Percentiles rank a stretch among this genome's conserved stretches.
These are phyloP conservation scores for Dorcus hopei DNA, from an alignment of 2,888 invertebrate species.

Conservation along the genomic window DNA sequence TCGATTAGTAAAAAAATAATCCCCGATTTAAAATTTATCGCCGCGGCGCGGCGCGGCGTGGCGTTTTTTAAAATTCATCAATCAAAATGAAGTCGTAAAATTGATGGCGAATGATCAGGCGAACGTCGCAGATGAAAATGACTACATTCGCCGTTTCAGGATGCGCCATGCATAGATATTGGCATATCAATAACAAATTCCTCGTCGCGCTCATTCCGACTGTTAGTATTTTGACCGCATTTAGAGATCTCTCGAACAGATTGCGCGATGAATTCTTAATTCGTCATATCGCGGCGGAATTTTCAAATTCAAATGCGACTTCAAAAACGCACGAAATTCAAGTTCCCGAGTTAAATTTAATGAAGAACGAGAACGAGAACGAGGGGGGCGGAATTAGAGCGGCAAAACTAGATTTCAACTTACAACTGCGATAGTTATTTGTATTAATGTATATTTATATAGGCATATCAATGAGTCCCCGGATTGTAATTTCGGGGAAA, in stretches of 20 bases:
- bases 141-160: neutral
- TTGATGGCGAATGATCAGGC: slow-evolving; percentile 1
- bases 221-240: neutral
- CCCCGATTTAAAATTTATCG: neutral
- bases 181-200: slow-evolving; percentile 20
- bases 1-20: neutral
- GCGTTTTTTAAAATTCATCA: neutral
- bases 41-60: neutral
- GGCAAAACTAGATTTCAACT: slow-evolving; percentile 25
- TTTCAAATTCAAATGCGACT: too few species aligned
- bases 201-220: slow-evolving; percentile 9
- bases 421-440: slow-evolving; percentile 38
- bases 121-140: slow-evolving; percentile 3
- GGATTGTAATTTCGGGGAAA: slow-evolving; percentile 36
- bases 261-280: slow-evolving; percentile 1
- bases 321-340: too few species aligned
- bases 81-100: slow-evolving; percentile 1
- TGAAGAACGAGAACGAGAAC: too few species aligned
- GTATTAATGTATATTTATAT: slow-evolving; percentile 48
- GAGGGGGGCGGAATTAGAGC: too few species aligned
- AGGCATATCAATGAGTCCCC: slow-evolving; percentile 46
- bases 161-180: slow-evolving; percentile 20
- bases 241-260: neutral
- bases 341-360: too few species aligned
- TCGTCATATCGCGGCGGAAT: neutral